phyloP scores from a whole-genome alignment of 2,797 vertebrate genomes.

The Poeciliopsis presidionis region DNA sequence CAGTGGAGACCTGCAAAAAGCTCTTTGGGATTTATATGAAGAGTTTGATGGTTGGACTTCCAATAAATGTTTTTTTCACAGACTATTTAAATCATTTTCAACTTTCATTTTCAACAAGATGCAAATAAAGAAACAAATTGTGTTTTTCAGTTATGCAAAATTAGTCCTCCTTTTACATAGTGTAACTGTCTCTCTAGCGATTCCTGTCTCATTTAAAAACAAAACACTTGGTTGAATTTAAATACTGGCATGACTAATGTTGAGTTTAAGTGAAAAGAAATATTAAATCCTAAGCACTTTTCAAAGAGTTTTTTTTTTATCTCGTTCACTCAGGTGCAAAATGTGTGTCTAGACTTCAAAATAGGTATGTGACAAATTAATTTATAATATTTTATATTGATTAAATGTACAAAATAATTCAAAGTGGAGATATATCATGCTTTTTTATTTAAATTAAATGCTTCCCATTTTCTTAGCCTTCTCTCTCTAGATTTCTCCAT shows the following conservation, averaged over 20 bases:
- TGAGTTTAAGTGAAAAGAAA: not conserved
- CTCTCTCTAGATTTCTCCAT: not conserved
- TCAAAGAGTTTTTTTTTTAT: not conserved
- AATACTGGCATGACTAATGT: not conserved
- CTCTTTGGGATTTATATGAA: not conserved
- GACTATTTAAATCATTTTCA: not conserved
- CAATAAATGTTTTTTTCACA: not conserved
- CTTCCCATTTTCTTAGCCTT: not conserved
- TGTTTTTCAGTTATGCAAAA: no score
- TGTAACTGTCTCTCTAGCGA: not conserved
- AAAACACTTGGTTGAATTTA: not conserved
- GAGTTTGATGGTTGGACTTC: not conserved
- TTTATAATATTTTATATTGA: not conserved
- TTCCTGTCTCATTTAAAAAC: not conserved
- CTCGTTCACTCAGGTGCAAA: not conserved
- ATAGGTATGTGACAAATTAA: not conserved
- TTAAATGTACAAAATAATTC: not conserved
- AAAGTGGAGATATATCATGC: not conserved
- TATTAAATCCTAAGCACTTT: not conserved
- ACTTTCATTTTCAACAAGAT: not conserved
- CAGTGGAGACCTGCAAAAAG: not conserved
- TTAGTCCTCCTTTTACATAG: not conserved
- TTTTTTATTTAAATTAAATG: not conserved
- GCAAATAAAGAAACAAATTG: not conserved
- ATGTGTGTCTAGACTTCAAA: not conserved